Percentiles rank a stretch among this genome's conserved stretches.
Evolutionary conservation across 2,113 vertebrate genomes (phyloP).

Genomic region (Albula glossodonta): DNA sequence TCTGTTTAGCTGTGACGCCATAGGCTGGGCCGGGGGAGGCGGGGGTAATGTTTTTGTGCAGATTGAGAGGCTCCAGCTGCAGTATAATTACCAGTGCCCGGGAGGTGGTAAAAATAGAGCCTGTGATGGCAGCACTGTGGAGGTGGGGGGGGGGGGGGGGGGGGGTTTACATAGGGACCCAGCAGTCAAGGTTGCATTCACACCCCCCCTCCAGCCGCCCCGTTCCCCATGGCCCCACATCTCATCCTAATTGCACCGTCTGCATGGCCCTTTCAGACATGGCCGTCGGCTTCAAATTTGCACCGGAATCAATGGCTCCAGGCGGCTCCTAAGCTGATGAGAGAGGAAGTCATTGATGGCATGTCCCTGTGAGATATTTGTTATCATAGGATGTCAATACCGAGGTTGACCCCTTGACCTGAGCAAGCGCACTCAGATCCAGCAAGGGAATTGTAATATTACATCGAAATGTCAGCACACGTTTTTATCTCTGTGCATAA

Average conservation of each 20-base stretch:
- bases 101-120: conserved; percentile 45
- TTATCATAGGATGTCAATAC: conserved; percentile 3
- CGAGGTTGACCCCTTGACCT: conserved; percentile 2
- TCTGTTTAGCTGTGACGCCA: conserved; percentile 9
- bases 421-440: neutral
- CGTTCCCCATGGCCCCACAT: neutral
- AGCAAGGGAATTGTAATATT: conserved; percentile 7
- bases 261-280: neutral
- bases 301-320: conserved; percentile 10
- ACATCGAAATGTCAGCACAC: conserved; percentile 11
- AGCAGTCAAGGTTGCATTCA: conserved; percentile 17
- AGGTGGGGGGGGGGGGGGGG: conserved; percentile 19
- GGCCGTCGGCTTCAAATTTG: conserved; percentile 16
- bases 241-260: conserved; percentile 13
- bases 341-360: neutral
- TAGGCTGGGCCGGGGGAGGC: neutral
- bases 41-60: conserved; percentile 15
- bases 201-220: neutral
- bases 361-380: neutral
- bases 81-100: conserved; percentile 42
- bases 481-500: conserved; percentile 17
- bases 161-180: conserved; percentile 23
- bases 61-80: conserved; percentile 32
- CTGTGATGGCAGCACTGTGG: conserved; percentile 38
- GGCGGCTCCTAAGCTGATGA: conserved; percentile 3